Evolutionary conservation across 2,888 invertebrate species (phyloP).

Genomic region (Nesidiocoris tenuis): DNA sequence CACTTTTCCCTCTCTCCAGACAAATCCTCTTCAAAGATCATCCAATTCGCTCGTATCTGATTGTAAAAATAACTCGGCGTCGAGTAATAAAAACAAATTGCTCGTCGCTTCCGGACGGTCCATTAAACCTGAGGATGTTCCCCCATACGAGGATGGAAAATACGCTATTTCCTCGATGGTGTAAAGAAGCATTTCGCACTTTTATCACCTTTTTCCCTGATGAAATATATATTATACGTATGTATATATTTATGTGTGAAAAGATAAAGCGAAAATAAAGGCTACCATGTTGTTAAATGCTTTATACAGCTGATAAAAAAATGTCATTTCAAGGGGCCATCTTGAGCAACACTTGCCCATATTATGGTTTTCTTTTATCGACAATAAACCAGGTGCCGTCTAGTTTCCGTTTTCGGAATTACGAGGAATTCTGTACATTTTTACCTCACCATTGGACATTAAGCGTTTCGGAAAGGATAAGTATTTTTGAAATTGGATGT

Average conservation of each 20-base stretch:
- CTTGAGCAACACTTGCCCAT: too few relatives aligned
- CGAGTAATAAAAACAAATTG: neutral
- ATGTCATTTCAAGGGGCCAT: neutral
- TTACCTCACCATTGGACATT: too few relatives aligned
- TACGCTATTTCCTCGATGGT: neutral
- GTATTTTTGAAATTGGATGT: too few relatives aligned
- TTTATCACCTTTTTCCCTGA: neutral
- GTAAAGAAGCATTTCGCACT: neutral
- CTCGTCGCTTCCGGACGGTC: neutral
- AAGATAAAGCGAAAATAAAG: neutral
- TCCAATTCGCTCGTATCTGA: constrained; percentile 33
- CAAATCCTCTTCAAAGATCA: constrained; percentile 6
- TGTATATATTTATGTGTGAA: too few relatives aligned
- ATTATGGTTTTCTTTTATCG: neutral
- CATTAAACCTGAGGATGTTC: neutral
- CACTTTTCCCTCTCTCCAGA: neutral
- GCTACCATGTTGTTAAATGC: neutral
- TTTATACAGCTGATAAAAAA: neutral
- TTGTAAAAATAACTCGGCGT: constrained; percentile 17
- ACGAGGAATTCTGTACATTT: too few relatives aligned
- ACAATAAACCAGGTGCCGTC: too few relatives aligned
- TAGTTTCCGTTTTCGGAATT: too few relatives aligned
- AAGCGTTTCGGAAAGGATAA: too few relatives aligned
- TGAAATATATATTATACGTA: neutral
- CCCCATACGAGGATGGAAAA: neutral